Conservation (phyloP, 2,113 vertebrate species). For the Xyrauchen texanus region DNA sequence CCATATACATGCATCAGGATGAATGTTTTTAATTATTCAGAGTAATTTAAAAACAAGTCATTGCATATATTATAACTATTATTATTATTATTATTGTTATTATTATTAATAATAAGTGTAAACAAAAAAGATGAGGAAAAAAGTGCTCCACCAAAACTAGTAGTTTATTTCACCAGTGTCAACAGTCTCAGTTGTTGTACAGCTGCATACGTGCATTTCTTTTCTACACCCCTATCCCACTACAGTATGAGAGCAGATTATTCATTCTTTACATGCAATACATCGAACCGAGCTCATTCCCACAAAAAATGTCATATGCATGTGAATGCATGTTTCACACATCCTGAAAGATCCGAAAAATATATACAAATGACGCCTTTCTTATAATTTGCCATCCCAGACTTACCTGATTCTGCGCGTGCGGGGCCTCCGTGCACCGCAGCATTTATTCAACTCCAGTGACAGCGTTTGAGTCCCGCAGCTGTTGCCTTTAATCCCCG, state of each 20-base stretch:
- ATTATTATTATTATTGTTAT: too few species aligned
- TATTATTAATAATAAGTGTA: too few species aligned
- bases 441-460: slow-evolving; percentile 58
- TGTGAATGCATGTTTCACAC: not conserved
- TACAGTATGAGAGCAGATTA: slow-evolving; percentile 1
- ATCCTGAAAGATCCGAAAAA: not conserved
- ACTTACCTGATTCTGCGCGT: slow-evolving; percentile 73
- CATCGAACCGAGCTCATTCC: not conserved
- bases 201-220: slow-evolving; percentile 14
- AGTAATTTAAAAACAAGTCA: too few species aligned
- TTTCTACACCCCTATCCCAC: slow-evolving; percentile 29
- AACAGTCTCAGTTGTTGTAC: slow-evolving; percentile 17
- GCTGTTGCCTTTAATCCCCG: slow-evolving; percentile 53
- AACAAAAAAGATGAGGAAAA: too few species aligned
- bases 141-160: too few species aligned
- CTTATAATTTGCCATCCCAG: slow-evolving; percentile 46
- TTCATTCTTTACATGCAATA: slow-evolving; percentile 4
- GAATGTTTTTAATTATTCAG: too few species aligned
- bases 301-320: not conserved
- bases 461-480: slow-evolving; percentile 32
- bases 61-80: too few species aligned
- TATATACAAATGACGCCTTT: not conserved
- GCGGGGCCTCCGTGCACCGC: slow-evolving; percentile 65
- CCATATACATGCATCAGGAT: too few species aligned
- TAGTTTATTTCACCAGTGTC: not conserved